Evolutionary conservation across 2,797 vertebrate genomes (phyloP).

Genomic region (Pseudochirops corinnae): DNA sequence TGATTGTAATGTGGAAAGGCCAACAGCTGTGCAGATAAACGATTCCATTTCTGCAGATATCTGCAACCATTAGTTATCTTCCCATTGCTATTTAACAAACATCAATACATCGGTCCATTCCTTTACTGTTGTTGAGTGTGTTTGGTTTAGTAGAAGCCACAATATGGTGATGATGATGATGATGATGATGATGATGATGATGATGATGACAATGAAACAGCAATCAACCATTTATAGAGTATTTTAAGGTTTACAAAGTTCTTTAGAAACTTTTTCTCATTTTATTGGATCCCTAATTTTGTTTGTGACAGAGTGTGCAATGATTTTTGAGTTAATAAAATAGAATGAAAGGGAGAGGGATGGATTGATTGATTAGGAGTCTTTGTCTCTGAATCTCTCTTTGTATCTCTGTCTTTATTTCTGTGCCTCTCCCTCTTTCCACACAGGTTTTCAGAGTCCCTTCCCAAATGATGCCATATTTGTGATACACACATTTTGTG

Average conservation of each 20-base stretch:
- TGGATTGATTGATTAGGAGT: not conserved
- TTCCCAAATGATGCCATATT: not conserved
- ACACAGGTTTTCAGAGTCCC: not conserved
- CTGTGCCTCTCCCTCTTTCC: not conserved
- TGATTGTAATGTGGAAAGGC: not conserved
- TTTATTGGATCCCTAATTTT: not conserved
- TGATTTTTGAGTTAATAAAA: not conserved
- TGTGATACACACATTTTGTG: not conserved
- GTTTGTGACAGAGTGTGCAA: not conserved
- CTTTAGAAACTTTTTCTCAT: not conserved
- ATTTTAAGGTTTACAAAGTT: not conserved
- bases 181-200: not conserved
- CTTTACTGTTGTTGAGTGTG: not conserved
- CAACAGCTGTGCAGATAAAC: not conserved
- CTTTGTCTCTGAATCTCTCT: not conserved
- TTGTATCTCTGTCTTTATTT: not conserved
- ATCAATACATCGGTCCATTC: not conserved
- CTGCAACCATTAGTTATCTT: not conserved
- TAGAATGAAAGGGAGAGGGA: not conserved
- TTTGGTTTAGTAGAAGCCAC: not conserved
- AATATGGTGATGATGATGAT: no score
- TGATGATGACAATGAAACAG: not conserved
- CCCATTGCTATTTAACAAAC: not conserved
- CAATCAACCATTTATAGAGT: not conserved
- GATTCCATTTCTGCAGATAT: not conserved